Evolutionary conservation across 2,113 vertebrate genomes (phyloP).

Genomic region (Oreochromis spilurus): DNA sequence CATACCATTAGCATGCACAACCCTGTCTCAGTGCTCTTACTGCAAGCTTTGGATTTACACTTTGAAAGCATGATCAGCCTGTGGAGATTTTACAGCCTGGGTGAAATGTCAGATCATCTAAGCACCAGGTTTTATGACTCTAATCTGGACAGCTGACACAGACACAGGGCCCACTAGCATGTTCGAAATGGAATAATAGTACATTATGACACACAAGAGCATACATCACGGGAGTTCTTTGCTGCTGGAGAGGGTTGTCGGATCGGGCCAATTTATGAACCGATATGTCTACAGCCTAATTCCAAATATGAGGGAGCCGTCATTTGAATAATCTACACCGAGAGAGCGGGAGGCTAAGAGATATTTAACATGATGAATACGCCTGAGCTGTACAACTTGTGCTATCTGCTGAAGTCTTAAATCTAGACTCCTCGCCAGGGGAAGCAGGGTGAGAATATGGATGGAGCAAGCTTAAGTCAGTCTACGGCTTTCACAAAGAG

Average conservation of each 20-base stretch:
- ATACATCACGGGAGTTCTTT: conserved; percentile 47
- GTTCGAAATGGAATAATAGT: conserved; percentile 60
- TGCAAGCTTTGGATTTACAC: conserved; percentile 34
- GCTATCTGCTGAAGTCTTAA: conserved; percentile 46
- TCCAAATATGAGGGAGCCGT: conserved; percentile 47
- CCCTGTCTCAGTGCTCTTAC: neutral
- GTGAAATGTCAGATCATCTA: conserved; percentile 62
- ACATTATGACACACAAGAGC: conserved; percentile 48
- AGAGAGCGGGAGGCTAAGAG: conserved; percentile 33
- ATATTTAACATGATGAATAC: conserved; percentile 62
- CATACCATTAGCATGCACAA: conserved; percentile 8
- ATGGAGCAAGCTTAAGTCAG: neutral
- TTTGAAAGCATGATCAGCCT: conserved; percentile 24
- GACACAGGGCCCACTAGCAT: conserved; percentile 33
- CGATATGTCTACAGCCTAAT: conserved; percentile 48
- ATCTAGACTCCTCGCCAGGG: conserved; percentile 17
- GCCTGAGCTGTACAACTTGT: conserved; percentile 13
- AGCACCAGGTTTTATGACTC: conserved; percentile 54
- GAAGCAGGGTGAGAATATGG: neutral
- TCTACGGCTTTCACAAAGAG: neutral
- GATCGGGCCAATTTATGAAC: conserved; percentile 49
- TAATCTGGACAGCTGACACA: conserved; percentile 55
- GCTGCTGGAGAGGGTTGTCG: conserved; percentile 22
- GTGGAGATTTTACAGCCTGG: conserved; percentile 52
- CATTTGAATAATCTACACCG: conserved; percentile 60